Percentiles rank a stretch among this genome's conserved stretches.
phyloP scores from a whole-genome alignment of 1,140 invertebrate species.

The Cotesia chilonis region DNA sequence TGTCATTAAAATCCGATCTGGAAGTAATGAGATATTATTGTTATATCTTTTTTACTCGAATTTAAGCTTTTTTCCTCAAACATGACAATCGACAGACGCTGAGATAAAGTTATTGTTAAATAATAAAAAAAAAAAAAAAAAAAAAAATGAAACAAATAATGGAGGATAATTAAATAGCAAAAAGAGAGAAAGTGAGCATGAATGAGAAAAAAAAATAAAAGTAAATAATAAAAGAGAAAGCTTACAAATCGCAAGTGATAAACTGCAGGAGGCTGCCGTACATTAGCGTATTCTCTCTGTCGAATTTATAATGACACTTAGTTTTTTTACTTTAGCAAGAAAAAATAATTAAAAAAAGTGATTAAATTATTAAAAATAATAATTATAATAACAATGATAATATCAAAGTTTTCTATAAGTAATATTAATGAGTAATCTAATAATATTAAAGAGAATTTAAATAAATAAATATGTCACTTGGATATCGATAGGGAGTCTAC shows the following conservation, averaged over 20 bases:
- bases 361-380: not conserved
- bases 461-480: conserved; percentile 14
- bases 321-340: conserved; percentile 13
- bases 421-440: conserved; percentile 3
- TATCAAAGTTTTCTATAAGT: no score
- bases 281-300: conserved; percentile 61
- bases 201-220: conserved; percentile 11
- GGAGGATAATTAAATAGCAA: not conserved
- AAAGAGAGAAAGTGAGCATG: conserved; percentile 1
- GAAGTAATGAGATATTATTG: conserved; percentile 7
- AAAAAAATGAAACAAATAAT: not conserved
- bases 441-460: not conserved
- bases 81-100: conserved; percentile 26
- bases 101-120: conserved; percentile 9
- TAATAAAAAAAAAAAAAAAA: not conserved
- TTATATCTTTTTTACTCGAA: conserved; percentile 1
- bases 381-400: conserved; percentile 13
- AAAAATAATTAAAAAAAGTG: conserved; percentile 5
- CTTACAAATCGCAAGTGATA: conserved; percentile 40
- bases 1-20: no score
- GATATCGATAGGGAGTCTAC: conserved; percentile 56
- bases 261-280: conserved; percentile 58
- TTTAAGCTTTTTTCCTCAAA: conserved; percentile 3
- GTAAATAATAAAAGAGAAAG: conserved; percentile 10
- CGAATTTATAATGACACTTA: conserved; percentile 34